These are phyloP conservation scores for Clistopyga incitator DNA, from an alignment of 2,888 invertebrate genomes.

Conservation along the genomic window DNA sequence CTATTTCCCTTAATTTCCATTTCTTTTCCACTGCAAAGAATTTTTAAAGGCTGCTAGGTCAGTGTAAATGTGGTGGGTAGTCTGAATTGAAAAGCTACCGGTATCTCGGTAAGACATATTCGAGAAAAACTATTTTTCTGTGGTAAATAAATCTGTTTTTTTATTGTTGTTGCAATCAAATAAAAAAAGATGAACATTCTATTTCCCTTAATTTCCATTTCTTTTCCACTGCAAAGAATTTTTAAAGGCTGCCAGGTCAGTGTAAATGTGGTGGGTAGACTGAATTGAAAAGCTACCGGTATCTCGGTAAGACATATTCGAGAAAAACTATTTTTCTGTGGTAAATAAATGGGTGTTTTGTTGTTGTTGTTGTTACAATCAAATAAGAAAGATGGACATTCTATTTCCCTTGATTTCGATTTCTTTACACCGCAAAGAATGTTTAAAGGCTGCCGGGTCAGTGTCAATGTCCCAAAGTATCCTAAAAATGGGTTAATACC, in stretches of 20 bases:
- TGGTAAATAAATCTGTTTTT: slow-evolving; percentile 1
- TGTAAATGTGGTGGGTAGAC: not conserved
- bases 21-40: no score
- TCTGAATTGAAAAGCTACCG: slow-evolving; percentile 14
- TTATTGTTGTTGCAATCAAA: no score
- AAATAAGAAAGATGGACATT: no score
- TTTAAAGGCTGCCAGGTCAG: not conserved
- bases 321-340: slow-evolving; percentile 10
- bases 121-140: slow-evolving; percentile 8
- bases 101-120: not conserved
- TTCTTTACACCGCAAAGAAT: no score
- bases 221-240: not conserved
- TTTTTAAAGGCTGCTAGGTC: no score
- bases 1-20: no score
- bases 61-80: no score
- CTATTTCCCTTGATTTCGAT: no score
- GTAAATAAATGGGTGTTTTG: not conserved
- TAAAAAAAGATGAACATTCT: not conserved
- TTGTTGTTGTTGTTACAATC: no score
- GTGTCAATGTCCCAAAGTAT: no score
- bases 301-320: not conserved
- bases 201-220: not conserved
- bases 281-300: slow-evolving; percentile 13
- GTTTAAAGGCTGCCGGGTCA: no score
- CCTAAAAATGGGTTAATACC: slow-evolving; percentile 16